Evolutionary conservation across 1,140 invertebrate genomes (phyloP).

Genomic region (Andricus grossulariae): DNA sequence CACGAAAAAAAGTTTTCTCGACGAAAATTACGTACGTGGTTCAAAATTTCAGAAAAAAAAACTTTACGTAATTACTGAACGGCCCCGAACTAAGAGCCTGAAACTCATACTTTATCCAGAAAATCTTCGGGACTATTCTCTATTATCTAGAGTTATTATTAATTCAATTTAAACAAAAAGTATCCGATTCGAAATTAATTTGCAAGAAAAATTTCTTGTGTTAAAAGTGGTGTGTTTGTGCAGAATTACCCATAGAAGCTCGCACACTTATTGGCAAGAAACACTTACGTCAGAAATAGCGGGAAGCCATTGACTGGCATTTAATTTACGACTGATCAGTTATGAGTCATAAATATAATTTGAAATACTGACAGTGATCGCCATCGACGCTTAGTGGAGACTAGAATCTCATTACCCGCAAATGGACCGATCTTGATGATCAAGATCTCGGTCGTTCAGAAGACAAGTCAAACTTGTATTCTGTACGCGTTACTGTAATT

Average conservation of each 20-base stretch:
- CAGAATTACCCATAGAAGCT: background rate
- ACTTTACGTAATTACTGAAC: too few species aligned
- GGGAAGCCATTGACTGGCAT: slow-evolving; percentile 24
- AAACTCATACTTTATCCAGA: too few species aligned
- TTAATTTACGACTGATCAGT: slow-evolving; percentile 31
- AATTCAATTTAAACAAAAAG: too few species aligned
- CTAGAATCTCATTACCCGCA: slow-evolving; percentile 22
- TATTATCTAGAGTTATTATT: too few species aligned
- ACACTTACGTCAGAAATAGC: slow-evolving; percentile 30
- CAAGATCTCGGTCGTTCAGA: slow-evolving; percentile 21
- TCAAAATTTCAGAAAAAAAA: too few species aligned
- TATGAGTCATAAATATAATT: slow-evolving; percentile 26
- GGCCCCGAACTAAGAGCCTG: too few species aligned
- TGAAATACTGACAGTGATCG: slow-evolving; percentile 29
- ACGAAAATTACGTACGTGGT: too few species aligned
- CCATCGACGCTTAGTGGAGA: background rate
- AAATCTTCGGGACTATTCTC: too few species aligned
- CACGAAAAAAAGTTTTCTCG: too few species aligned
- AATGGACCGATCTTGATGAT: slow-evolving; percentile 19
- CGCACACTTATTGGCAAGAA: slow-evolving; percentile 10
- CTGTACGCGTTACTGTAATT: slow-evolving; percentile 19
- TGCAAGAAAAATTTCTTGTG: too few species aligned
- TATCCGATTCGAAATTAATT: too few species aligned
- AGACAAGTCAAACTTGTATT: slow-evolving; percentile 27
- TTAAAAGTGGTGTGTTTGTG: too few species aligned